Evolutionary conservation across 2,797 vertebrate species (phyloP), one percentile per base, ranked within the genome.

Genomic region (Philypnodon macrostomus): DNA sequence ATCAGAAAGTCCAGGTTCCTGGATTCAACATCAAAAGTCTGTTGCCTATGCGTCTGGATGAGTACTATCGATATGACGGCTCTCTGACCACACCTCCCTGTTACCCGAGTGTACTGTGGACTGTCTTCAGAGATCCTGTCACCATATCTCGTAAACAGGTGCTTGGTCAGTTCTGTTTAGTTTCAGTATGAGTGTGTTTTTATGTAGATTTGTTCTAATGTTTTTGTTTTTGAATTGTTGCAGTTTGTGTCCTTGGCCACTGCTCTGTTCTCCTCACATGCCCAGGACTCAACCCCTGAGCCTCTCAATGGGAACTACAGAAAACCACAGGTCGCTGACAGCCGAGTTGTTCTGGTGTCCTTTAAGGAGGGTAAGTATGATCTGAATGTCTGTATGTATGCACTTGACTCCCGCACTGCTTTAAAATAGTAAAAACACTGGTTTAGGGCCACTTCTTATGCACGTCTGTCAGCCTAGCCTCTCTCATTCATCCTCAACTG

Each of bases 61-160:
- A 97, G 56, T 99, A 92, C 63, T 99, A 94, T 51, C 94, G 92
- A 47, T 99, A 99, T 0, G 85, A 92, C 9, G 97, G 97, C 2
- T 99, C 96, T 15, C 85, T 99, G 78, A 98, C 96, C 0, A 96
- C 95, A 1, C 97, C 96, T 8, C 97, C 97, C 0, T 99, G 97
- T 77, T 92, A 92, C 69, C 94, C 94, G 0, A 96, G 92, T 0
- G 96, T 98, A 42, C 85, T 96, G 61, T 99, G 97, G 97, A 98
- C 95, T 0, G 78, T 99, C 16, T 98, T 98, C 81, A 87, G 88
- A 63, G 91, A 91, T 21, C 85, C 88, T 0, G 83, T 97, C 9
- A 89, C 89, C 16, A 86, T 99, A 61, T 98, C 97, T 49, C 84
- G 59, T 31, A 85, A 90, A 57, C 97, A 99, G 94, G 97, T 92